These are phyloP conservation scores for Pyrgilauda ruficollis DNA, from an alignment of 2,113 vertebrate species.

Conservation along the genomic window DNA sequence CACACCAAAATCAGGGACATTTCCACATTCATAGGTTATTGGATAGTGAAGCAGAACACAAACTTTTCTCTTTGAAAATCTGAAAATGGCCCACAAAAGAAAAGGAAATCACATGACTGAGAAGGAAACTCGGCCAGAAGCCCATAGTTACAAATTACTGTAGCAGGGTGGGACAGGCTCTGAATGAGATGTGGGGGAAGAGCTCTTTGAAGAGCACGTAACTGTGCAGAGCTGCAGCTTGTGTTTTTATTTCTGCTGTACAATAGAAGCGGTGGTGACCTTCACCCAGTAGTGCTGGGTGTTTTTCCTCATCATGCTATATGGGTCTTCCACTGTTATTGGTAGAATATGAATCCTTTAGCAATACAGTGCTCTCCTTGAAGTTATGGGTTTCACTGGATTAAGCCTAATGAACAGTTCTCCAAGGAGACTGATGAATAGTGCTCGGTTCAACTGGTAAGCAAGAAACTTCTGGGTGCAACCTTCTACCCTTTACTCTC, in stretches of 20 bases:
- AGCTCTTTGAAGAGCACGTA: neutral
- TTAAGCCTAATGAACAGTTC: neutral
- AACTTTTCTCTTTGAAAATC: neutral
- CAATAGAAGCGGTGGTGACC: neutral
- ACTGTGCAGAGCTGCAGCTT: neutral
- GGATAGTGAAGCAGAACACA: neutral
- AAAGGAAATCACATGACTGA: conserved; percentile 22
- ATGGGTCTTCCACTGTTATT: neutral
- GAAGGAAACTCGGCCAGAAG: conserved; percentile 16
- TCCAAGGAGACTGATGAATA: neutral
- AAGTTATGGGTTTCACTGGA: neutral
- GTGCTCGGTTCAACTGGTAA: neutral
- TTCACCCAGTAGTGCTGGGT: neutral
- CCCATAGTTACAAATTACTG: neutral
- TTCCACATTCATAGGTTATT: neutral
- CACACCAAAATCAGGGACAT: neutral
- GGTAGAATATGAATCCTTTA: neutral
- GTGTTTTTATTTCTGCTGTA: conserved; percentile 27
- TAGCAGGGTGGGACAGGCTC: conserved; percentile 21
- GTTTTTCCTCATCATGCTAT: neutral
- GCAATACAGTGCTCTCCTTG: neutral
- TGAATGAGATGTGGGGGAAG: neutral
- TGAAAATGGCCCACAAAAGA: neutral
- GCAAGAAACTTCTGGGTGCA: neutral
- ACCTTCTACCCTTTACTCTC: neutral